Base-by-base conservation (phyloP, 2,797 vertebrate species). In the Sebastes cheni region DNA sequence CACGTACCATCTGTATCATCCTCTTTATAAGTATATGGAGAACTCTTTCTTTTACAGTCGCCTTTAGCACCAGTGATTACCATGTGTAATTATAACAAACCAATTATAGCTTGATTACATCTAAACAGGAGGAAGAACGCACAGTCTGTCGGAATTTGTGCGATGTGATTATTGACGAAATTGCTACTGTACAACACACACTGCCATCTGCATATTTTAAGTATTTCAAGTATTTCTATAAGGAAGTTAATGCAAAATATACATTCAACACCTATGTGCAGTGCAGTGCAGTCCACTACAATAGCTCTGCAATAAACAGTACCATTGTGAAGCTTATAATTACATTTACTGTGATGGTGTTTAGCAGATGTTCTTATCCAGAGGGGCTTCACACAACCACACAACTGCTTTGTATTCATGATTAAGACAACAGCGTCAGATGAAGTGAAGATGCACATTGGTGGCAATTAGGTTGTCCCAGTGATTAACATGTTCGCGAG, bases 361-460 rank as follows among this genome's bases (percentile, higher is more conserved):
- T 85, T 78, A 82, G 90, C 89, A 91, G 85, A 89, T 89, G 92
- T 83, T 88, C 50, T 60, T 78, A 83, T 79, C 85, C 80, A 74
- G 78, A 83, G 82, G 85, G 86, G 65, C 61, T 84, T 20, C 70
- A 77, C 77, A 67, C 84, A 73, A 67, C 76, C 70, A 77, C 77
- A 67, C 83, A 73, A 67, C 76, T 88, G 88, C 85, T 92, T 80
- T 88, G 83, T 88, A 83, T 92, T 86, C 86, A 81, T 75, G 77
- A 90, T 89, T 82, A 83, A 81, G 59, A 68, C 62, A 76, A 70
- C 84, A 42, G 61, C 75, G 34, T 69, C 75, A 60, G 60, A 86
- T 86, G 71, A 80, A 80, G 59, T 55, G 39, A 81, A 68, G 67
- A 82, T 61, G 67, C 64, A 78, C 86, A 65, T 72, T 67, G 75